Percentiles rank a stretch among this genome's conserved stretches.
Evolutionary conservation across 2,797 vertebrate species (phyloP).

Genomic region (Silurus aristotelis): DNA sequence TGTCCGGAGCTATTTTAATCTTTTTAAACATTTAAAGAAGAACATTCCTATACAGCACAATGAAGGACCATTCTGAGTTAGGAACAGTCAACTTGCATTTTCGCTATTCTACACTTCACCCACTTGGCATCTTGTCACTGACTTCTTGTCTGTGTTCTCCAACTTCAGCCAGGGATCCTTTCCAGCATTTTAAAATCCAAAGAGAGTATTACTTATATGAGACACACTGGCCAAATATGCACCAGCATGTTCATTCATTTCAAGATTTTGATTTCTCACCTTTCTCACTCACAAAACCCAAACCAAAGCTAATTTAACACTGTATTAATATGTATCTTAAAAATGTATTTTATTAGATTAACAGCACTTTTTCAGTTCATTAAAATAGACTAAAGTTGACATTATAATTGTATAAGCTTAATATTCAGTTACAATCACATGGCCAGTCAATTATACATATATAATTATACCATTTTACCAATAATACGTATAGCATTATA

Average conservation of each 20-base stretch:
- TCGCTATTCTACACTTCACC: slow-evolving; percentile 34
- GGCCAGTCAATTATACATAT: not conserved
- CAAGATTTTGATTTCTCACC: not conserved
- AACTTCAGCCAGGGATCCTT: not conserved
- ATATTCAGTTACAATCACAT: not conserved
- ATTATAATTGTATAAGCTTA: not conserved
- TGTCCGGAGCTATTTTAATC: slow-evolving; percentile 33
- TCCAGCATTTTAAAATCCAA: not conserved
- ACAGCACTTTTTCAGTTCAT: not conserved
- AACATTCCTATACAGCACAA: slow-evolving; percentile 31
- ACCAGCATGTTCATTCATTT: not conserved
- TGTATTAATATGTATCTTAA: not conserved
- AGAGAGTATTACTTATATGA: not conserved
- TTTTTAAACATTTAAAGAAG: slow-evolving; percentile 35
- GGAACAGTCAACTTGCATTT: slow-evolving; percentile 31
- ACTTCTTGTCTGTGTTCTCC: slow-evolving; percentile 27
- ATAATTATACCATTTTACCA: too few relatives aligned
- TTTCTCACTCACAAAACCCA: not conserved
- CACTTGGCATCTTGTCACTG: slow-evolving; percentile 30
- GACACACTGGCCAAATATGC: not conserved
- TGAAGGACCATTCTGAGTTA: slow-evolving; percentile 22
- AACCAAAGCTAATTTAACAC: not conserved
- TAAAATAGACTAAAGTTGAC: not conserved
- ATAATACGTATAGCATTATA: not conserved
- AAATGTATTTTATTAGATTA: not conserved